Evolutionary conservation across 2,888 invertebrate species (phyloP).

Genomic region (Cheiracanthium punctorium): DNA sequence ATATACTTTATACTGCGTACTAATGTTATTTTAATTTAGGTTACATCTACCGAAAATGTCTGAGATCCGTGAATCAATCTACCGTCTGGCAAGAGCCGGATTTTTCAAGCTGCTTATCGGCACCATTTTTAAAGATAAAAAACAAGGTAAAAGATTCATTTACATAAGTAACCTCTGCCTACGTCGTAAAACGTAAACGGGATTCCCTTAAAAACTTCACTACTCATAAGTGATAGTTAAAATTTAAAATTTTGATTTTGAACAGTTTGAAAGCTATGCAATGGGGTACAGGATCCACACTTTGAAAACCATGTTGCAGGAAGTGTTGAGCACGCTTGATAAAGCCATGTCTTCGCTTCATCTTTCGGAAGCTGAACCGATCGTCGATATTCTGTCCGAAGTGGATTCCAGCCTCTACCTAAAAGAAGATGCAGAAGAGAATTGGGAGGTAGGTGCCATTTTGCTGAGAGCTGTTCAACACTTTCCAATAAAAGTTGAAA

Average conservation of each 20-base stretch:
- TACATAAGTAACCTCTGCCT: no score
- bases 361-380: neutral
- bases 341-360: neutral
- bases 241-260: no score
- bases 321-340: neutral
- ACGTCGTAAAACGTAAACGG: no score
- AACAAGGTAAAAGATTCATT: neutral
- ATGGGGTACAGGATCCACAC: neutral
- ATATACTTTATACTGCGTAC: no score
- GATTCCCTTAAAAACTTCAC: no score
- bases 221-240: no score
- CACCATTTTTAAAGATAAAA: neutral
- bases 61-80: neutral
- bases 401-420: neutral
- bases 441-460: neutral
- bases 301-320: neutral
- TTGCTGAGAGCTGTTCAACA: no score
- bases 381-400: neutral
- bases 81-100: neutral
- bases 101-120: neutral
- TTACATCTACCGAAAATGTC: neutral
- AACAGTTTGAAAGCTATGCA: neutral
- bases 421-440: neutral
- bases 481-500: no score
- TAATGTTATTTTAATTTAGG: neutral